These are phyloP conservation scores for Hyalella azteca DNA, from an alignment of 2,888 invertebrate genomes.

Conservation along the genomic window DNA sequence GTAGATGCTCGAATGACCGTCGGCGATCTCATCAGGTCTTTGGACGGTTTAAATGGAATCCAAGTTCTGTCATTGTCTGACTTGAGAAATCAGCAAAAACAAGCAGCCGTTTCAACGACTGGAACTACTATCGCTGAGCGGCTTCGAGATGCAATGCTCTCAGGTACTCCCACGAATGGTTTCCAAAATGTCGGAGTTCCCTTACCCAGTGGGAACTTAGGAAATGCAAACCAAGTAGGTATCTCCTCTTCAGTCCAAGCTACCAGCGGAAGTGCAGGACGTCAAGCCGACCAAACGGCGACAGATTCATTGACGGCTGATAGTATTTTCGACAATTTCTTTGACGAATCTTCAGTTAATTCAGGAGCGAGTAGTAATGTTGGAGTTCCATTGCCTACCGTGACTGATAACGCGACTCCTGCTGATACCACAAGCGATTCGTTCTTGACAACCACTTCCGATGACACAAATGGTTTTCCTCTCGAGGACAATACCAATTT, in stretches of 20 bases:
- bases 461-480: slow-evolving; percentile 5
- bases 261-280: neutral
- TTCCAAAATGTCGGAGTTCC: neutral
- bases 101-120: neutral
- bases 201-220: neutral
- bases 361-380: neutral
- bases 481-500: slow-evolving; percentile 9
- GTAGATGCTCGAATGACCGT: slow-evolving; percentile 11
- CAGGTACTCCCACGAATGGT: neutral
- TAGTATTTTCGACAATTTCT: neutral
- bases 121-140: slow-evolving; percentile 4
- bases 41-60: slow-evolving; percentile 30
- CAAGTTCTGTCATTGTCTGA: slow-evolving; percentile 1
- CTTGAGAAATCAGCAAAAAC: neutral
- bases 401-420: neutral
- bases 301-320: neutral
- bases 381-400: neutral
- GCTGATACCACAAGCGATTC: neutral
- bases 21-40: slow-evolving; percentile 6
- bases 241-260: neutral
- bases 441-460: neutral
- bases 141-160: neutral
- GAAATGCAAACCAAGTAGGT: neutral
- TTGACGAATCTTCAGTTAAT: neutral
- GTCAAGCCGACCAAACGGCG: neutral